Percentiles rank a stretch among this genome's conserved stretches.
Evolutionary conservation across 35 echinoderm and acorn worm species (phyloP).

Genomic region (Chiridota heheva): DNA sequence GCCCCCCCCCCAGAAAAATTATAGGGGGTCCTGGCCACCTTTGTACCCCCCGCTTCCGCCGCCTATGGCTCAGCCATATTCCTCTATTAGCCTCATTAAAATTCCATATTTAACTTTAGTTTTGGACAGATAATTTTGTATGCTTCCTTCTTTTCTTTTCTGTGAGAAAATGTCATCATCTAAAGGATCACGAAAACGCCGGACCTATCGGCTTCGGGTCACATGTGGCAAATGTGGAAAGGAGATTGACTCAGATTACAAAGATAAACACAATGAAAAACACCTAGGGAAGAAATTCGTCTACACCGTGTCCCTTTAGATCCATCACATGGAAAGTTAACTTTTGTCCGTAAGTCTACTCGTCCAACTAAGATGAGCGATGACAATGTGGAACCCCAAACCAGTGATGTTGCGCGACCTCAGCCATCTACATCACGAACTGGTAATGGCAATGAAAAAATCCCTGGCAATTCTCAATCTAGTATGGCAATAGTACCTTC

Average conservation of each 20-base stretch:
- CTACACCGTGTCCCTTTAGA: conserved; percentile 19
- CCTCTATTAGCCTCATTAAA: conserved; percentile 10
- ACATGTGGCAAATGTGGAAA: conserved; percentile 21
- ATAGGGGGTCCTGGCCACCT: too few relatives aligned
- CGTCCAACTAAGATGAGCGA: conserved; percentile 23
- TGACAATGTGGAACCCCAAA: neutral
- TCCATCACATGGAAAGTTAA: conserved; percentile 25
- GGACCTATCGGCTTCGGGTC: conserved; percentile 17
- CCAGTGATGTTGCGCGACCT: conserved; percentile 17
- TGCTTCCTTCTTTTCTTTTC: conserved; percentile 7
- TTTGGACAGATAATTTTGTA: too few relatives aligned
- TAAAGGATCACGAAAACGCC: conserved; percentile 8
- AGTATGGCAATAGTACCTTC: conserved; percentile 5
- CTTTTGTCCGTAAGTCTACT: conserved; percentile 13
- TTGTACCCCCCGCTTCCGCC: too few relatives aligned
- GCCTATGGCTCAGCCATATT: too few relatives aligned
- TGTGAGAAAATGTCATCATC: conserved; percentile 36
- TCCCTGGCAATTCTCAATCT: conserved; percentile 9
- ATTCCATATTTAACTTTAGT: neutral
- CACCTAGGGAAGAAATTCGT: conserved; percentile 22
- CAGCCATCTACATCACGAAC: neutral
- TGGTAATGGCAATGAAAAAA: neutral
- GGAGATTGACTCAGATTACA: conserved; percentile 43
- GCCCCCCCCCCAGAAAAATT: too few relatives aligned
- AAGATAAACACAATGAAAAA: conserved; percentile 21